Conservation (phyloP, 2,797 vertebrate genomes). For the Brachyalestes nurse region DNA sequence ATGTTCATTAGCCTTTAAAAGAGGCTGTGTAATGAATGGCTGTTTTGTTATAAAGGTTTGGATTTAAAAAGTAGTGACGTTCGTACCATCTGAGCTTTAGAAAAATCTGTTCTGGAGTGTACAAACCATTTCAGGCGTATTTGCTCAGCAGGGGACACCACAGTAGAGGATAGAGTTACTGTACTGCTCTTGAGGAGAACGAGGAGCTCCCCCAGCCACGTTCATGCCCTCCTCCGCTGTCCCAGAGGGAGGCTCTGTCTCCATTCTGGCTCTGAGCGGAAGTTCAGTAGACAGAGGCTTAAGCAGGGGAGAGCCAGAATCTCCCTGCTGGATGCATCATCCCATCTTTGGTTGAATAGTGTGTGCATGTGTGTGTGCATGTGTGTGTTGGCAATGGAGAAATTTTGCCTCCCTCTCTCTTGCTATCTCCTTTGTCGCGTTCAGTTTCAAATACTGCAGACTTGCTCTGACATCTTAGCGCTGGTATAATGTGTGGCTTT, state of each 20-base stretch:
- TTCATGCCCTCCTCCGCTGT: constrained; percentile 4
- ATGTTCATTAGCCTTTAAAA: neutral
- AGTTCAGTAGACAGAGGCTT: constrained; percentile 17
- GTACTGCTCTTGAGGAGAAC: constrained; percentile 41
- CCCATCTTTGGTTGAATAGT: neutral
- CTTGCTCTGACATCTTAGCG: constrained; percentile 55
- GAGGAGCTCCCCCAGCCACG: constrained; percentile 30
- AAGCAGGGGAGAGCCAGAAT: constrained; percentile 1
- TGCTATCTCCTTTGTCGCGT: constrained; percentile 1
- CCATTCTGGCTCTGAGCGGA: constrained; percentile 19
- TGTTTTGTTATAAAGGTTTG: neutral
- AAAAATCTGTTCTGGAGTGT: constrained; percentile 9
- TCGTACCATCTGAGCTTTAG: neutral
- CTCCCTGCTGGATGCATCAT: neutral
- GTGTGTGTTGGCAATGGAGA: neutral
- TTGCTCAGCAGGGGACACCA: constrained; percentile 40
- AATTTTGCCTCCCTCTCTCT: neutral
- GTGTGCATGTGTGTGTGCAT: no score
- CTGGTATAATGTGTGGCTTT: constrained; percentile 59
- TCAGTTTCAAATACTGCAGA: constrained; percentile 52
- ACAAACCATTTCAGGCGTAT: constrained; percentile 24
- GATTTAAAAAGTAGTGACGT: neutral
- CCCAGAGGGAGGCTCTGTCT: constrained; percentile 30
- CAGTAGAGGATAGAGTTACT: constrained; percentile 49
- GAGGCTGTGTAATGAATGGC: neutral